These are phyloP conservation scores for Hyaena hyaena DNA, from an alignment of 2,113 vertebrate species.

Conservation along the genomic window DNA sequence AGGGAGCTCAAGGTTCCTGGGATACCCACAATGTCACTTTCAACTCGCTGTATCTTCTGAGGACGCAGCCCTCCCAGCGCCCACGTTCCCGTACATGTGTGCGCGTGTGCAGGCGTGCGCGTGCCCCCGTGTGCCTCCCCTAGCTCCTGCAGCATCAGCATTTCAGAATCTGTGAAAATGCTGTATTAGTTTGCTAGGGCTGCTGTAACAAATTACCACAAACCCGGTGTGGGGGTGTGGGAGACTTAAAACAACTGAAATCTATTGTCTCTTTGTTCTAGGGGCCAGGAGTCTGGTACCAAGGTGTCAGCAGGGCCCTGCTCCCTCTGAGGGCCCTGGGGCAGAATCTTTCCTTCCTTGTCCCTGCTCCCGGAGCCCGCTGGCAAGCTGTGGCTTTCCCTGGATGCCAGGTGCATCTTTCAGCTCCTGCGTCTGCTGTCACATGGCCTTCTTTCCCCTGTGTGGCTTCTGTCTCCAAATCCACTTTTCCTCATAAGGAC, in stretches of 20 bases:
- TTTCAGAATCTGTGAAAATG: not conserved
- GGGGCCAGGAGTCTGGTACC: not conserved
- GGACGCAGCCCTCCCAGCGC: fast-evolving
- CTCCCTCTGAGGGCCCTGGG: not conserved
- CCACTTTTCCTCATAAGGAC: not conserved
- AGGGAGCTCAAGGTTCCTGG: fast-evolving
- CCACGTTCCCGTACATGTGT: fast-evolving
- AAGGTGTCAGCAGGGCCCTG: fast-evolving
- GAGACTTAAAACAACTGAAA: not conserved
- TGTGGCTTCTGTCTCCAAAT: not conserved
- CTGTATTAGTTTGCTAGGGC: not conserved
- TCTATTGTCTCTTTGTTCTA: fast-evolving
- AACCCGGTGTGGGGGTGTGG: fast-evolving
- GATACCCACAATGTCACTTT: no score
- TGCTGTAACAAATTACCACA: not conserved
- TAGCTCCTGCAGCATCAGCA: no score
- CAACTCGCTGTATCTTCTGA: not conserved
- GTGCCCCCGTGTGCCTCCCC: not conserved
- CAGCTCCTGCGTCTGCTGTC: not conserved
- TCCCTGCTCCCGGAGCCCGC: fast-evolving
- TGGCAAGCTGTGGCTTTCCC: fast-evolving
- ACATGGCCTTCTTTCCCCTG: fast-evolving
- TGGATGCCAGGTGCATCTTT: fast-evolving
- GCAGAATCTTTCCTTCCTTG: not conserved
- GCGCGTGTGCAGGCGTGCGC: fast-evolving